A percentile compares a stretch with the other conserved stretches of the same genome.
Evolutionary conservation across 2,113 vertebrate species (phyloP).

Genomic region (Beaufortia kweichowensis): DNA sequence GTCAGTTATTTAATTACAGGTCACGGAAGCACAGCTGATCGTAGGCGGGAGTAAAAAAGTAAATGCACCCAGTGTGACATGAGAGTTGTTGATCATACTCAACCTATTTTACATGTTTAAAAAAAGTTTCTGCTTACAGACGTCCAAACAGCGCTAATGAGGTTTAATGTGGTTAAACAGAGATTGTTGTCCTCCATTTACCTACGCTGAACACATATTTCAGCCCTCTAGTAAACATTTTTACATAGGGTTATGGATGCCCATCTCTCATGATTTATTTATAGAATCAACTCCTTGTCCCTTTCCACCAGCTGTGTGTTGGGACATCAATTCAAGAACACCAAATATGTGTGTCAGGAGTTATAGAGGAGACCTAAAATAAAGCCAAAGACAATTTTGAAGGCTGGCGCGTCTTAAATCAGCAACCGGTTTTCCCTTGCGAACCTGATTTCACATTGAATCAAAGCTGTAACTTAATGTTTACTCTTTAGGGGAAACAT

Average conservation of each 20-base stretch:
- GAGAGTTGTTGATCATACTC: neutral
- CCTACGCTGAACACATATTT: conserved; percentile 9
- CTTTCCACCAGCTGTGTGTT: conserved; percentile 11
- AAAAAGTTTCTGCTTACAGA: neutral
- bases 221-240: neutral
- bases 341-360: conserved; percentile 31
- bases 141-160: conserved; percentile 13
- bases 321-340: conserved; percentile 20
- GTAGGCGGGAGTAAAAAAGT: neutral
- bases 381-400: conserved; percentile 18
- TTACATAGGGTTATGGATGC: conserved; percentile 6
- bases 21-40: conserved; percentile 1
- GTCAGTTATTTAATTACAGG: conserved; percentile 26
- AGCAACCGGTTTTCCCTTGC: neutral
- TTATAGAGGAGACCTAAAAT: conserved; percentile 9
- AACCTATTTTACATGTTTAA: conserved; percentile 2
- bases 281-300: conserved; percentile 1
- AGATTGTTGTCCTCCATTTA: conserved; percentile 26
- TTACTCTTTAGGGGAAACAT: too few species aligned
- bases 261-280: conserved; percentile 32
- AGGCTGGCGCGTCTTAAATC: neutral
- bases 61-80: conserved; percentile 15
- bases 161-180: conserved; percentile 26
- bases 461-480: too few species aligned
- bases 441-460: too few species aligned